Base-by-base conservation (phyloP, 2,797 vertebrate genomes). In the Xyrichtys novacula region DNA sequence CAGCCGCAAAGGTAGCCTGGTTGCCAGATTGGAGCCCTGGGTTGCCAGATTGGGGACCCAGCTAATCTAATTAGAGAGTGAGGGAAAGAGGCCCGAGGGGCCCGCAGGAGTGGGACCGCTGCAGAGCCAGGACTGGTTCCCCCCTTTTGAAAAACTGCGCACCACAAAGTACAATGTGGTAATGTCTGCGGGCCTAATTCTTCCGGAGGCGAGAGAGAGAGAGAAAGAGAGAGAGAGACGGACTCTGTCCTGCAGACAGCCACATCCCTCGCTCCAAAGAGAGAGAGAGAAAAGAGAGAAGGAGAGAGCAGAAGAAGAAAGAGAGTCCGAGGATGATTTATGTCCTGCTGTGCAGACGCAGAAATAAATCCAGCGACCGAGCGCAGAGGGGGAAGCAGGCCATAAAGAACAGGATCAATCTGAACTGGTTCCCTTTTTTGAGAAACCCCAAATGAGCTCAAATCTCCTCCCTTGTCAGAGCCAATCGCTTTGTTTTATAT, bases 21-120 rank as follows among this genome's bases (percentile, higher is more conserved):
- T 87, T 91, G 93, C 90, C 90, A 92, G 91, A 89, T 83, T 81
- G 85, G 74, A 92, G 83, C 73, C 78, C 74, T 63, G 62, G 54
- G 83, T 89, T 89, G 85, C 88, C 87, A 88, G 89, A 91, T 89
- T 85, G 85, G 90, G 92, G 92, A 91, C 88, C 77, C 50, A 67
- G 86, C 74, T 92, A 93, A 94, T 94, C 89, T 94, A 94, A 95
- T 94, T 95, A 94, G 75, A 94, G 94, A 89, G 81, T 88, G 79
- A 88, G 75, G 81, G 86, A 92, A 87, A 85, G 91, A 89, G 90
- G 91, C 91, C 89, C 82, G 2, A 50, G 86, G 83, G 91, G 88
- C 85, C 86, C 62, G 79, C 78, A 77, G 85, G 56, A 85, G 76
- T 47, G 70, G 87, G 86, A 69, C 86, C 69, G 69, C 83, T 83